Evolutionary conservation across 2,888 invertebrate genomes (phyloP), one percentile per base, ranked within the genome.

Genomic region (Busseola fusca): DNA sequence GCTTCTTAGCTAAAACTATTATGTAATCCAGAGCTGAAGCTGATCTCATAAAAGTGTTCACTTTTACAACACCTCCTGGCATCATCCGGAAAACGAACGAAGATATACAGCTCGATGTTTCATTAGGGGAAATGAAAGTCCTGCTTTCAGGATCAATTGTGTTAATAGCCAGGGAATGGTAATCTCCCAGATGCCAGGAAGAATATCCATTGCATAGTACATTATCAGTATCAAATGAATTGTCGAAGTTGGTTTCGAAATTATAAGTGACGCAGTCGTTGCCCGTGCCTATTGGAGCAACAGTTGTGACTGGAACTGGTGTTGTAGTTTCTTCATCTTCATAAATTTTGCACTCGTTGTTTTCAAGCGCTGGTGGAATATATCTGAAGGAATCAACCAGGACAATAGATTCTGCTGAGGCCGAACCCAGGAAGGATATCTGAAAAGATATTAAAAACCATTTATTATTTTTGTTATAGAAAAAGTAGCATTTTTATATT

Each of bases 141-240:
- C 64, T 76, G 59, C 91, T 90, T 0, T 76, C 65, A 14, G 78
- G 72, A 68, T 88, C 73, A 7, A 87, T 87, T 34, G 84, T 82
- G 0, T 85, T 84, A 9, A 91, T 76, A 21, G 65, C 72, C 7
- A 86, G 66, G 7, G 84, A 81, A 1, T 86, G 73, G 66, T 91
- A 91, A 60, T 85, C 81, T n/a, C 82, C 84, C 21, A 87, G 62
- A 50, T 84, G 76, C 91, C 91, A 91, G n/a, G 84, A 75, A 21
- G 78, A 63, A 63, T 85, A 84, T 14, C 80, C 84, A 37, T 69
- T 71, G 72, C 91, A 91, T 12, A 88, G 54, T 10, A 87, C 83
- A 54, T 76, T 80, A 60, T 83, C 64, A 12, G 81, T 74, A 5
- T 83, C 85, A 67, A 91, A 90, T 16, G 74, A 60, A 10, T 73